phyloP scores from a whole-genome alignment of 2,113 vertebrate species.

The Oryzias javanicus region DNA sequence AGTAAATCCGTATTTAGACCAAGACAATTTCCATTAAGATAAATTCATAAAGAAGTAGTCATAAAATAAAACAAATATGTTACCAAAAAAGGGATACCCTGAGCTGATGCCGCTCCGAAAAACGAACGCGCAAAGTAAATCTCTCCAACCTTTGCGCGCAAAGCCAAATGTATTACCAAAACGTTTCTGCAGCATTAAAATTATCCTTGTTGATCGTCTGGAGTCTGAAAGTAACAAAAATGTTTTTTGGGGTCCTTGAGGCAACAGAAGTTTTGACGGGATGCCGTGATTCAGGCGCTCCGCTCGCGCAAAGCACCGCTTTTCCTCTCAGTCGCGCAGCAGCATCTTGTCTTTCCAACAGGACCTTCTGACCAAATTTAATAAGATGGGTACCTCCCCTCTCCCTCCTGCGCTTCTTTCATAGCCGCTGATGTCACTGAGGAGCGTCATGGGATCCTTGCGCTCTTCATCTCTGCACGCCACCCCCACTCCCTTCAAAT shows the following conservation, averaged over 20 bases:
- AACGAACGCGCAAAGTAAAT: slow-evolving; percentile 25
- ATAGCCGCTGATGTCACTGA: slow-evolving; percentile 71
- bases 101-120: neutral
- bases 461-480: slow-evolving; percentile 21
- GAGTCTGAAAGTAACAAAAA: slow-evolving; percentile 4
- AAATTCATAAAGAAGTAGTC: no score
- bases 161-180: slow-evolving; percentile 13
- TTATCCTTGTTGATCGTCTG: slow-evolving; percentile 8
- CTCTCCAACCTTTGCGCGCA: slow-evolving; percentile 25
- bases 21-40: no score
- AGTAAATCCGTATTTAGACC: no score
- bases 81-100: neutral
- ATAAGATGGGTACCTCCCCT: slow-evolving; percentile 65
- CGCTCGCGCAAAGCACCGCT: slow-evolving; percentile 30
- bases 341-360: slow-evolving; percentile 53
- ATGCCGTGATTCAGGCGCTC: slow-evolving; percentile 22
- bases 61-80: slow-evolving; percentile 6
- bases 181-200: slow-evolving; percentile 8
- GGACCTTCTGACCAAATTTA: slow-evolving; percentile 59
- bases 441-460: slow-evolving; percentile 68
- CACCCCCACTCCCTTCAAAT: slow-evolving; percentile 13
- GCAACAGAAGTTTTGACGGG: slow-evolving; percentile 35
- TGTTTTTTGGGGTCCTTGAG: slow-evolving; percentile 4
- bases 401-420: slow-evolving; percentile 54
- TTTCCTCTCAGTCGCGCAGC: slow-evolving; percentile 39